Evolutionary conservation across 2,797 vertebrate genomes (phyloP).

Genomic region (Melanotaenia trifasciata): DNA sequence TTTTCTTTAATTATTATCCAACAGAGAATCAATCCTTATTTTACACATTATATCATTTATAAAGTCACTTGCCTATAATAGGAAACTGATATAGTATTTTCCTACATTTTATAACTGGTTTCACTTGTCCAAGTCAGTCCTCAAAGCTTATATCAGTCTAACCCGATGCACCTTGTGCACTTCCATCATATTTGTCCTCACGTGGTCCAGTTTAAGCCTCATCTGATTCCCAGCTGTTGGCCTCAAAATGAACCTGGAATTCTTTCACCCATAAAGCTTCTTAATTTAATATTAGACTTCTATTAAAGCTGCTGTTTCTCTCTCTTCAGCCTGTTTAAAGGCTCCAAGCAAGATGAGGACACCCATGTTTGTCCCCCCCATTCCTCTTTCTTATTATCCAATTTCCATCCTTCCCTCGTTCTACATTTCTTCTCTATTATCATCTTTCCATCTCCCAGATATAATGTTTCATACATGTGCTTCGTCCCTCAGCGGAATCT

Average conservation of each 20-base stretch:
- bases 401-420: background rate
- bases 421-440: background rate
- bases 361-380: slow-evolving; percentile 25
- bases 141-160: slow-evolving; percentile 23
- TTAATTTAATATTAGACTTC: slow-evolving; percentile 22
- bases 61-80: background rate
- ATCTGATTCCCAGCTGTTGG: slow-evolving; percentile 43
- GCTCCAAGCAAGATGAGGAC: slow-evolving; percentile 13
- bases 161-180: slow-evolving; percentile 19
- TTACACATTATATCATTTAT: background rate
- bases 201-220: slow-evolving; percentile 34
- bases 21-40: background rate
- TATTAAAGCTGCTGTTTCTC: slow-evolving; percentile 38
- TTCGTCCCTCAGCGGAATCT: slow-evolving; percentile 72
- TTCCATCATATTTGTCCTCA: slow-evolving; percentile 20
- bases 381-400: background rate
- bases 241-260: slow-evolving; percentile 45
- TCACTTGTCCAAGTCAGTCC: background rate
- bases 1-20: background rate
- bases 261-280: slow-evolving; percentile 21
- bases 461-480: slow-evolving; percentile 12
- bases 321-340: slow-evolving; percentile 39
- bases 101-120: slow-evolving; percentile 1
- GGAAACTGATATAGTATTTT: background rate
- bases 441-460: background rate